Conservation (phyloP, 2,797 vertebrate species). For the Sebastes hubbsi region DNA sequence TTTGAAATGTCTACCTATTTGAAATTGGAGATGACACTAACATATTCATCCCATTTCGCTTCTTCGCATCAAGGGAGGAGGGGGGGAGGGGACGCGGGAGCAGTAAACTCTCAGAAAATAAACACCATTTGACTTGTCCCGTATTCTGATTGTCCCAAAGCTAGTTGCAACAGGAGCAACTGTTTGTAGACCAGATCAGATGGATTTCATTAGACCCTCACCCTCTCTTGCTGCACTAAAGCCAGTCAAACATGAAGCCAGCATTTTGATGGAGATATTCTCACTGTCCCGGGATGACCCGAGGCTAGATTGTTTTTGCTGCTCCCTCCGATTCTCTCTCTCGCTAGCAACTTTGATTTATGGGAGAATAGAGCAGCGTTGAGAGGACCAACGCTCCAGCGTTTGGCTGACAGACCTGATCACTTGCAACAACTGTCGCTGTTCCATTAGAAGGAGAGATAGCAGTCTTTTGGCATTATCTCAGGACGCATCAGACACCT, state of each 20-base stretch:
- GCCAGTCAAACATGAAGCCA: constrained; percentile 7
- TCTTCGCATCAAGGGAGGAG: constrained; percentile 53
- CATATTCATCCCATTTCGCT: constrained; percentile 76
- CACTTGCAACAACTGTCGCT: constrained; percentile 74
- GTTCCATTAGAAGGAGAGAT: constrained; percentile 74
- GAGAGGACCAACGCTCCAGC: constrained; percentile 63
- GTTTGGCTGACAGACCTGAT: constrained; percentile 77
- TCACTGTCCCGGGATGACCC: constrained; percentile 51
- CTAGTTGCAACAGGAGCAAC: constrained; percentile 32
- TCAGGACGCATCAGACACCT: constrained; percentile 77
- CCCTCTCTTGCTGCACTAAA: constrained; percentile 18
- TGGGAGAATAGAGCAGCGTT: constrained; percentile 49
- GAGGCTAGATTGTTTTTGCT: constrained; percentile 34
- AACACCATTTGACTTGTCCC: constrained; percentile 48
- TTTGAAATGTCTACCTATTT: constrained; percentile 79
- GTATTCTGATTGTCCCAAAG: constrained; percentile 49
- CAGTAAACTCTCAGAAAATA: constrained; percentile 44
- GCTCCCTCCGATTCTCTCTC: constrained; percentile 36
- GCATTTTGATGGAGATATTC: constrained; percentile 31
- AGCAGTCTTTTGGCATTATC: constrained; percentile 75
- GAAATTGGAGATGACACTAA: constrained; percentile 81
- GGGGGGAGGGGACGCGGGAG: constrained; percentile 14
- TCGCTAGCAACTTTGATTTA: constrained; percentile 67
- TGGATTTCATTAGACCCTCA: constrained; percentile 28
- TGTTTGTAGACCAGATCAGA: constrained; percentile 20